These are phyloP conservation scores for Heliconius nattereri DNA, from an alignment of 1,140 invertebrate species.

Conservation along the genomic window DNA sequence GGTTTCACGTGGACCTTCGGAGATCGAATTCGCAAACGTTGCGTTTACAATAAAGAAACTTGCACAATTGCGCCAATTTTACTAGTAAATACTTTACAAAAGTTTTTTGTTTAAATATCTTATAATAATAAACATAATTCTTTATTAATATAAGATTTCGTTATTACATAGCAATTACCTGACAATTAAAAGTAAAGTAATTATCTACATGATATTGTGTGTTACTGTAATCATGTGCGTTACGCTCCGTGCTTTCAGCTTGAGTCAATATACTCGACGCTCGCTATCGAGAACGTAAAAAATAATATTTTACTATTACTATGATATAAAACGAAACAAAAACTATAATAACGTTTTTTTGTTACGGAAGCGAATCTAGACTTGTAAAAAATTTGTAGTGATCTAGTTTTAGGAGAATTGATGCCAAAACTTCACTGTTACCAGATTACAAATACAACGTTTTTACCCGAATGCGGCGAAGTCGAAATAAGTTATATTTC, in stretches of 20 bases:
- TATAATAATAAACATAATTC: too few species aligned
- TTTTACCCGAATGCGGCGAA: too few species aligned
- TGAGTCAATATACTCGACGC: background rate
- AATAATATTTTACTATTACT: background rate
- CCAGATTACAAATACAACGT: background rate
- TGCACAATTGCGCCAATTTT: too few species aligned
- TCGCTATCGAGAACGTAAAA: conserved; percentile 3
- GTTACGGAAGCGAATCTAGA: background rate
- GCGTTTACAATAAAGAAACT: too few species aligned
- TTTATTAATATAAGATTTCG: too few species aligned
- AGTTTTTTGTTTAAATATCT: too few species aligned
- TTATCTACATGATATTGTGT: background rate
- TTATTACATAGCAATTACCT: background rate
- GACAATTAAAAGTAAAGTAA: background rate
- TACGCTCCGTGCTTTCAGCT: background rate
- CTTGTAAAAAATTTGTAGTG: background rate
- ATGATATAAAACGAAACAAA: background rate
- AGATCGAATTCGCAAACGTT: too few species aligned
- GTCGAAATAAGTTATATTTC: too few species aligned
- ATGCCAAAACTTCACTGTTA: background rate
- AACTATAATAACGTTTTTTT: background rate
- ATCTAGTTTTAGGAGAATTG: background rate
- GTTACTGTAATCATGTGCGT: conserved; percentile 4
- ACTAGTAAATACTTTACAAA: too few species aligned
- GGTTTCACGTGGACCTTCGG: too few species aligned